Percentiles rank a stretch among this genome's conserved stretches.
These are phyloP conservation scores for Pseudorhiza aurosa DNA, from an alignment of 30 jellyfish, hydroid and myxozoan genomes.

Conservation along the genomic window DNA sequence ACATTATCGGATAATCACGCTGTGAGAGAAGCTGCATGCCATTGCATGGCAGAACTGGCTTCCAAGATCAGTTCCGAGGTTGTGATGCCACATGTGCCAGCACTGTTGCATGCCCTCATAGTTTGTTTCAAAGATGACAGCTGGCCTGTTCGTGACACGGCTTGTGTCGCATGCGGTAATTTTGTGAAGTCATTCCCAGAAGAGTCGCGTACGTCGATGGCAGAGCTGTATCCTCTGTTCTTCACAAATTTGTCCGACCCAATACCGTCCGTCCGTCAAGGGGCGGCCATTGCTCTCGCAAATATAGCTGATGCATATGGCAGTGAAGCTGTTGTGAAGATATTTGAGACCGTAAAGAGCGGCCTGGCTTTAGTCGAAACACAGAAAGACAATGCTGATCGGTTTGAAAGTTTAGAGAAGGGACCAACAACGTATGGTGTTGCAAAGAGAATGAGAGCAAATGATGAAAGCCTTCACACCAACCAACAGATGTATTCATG, in stretches of 20 bases:
- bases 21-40: conserved; percentile 99
- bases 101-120: conserved; percentile 73
- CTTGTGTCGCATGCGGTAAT: conserved; percentile 99
- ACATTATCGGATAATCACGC: conserved; percentile 97
- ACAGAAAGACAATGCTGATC: conserved; percentile 83
- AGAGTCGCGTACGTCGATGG: conserved; percentile 65
- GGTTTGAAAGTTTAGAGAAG: conserved; percentile 92
- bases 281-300: conserved; percentile 95
- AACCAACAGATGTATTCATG: conserved; percentile 98
- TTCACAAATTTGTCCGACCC: conserved; percentile 90
- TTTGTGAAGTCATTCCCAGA: conserved; percentile 82
- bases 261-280: conserved; percentile 97
- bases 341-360: conserved; percentile 49
- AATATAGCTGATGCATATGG: conserved; percentile 86
- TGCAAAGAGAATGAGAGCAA: conserved; percentile 78
- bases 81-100: conserved; percentile 76
- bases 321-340: conserved; percentile 53
- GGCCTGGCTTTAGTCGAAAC: conserved; percentile 63
- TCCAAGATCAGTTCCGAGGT: conserved; percentile 59
- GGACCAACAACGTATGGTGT: conserved; percentile 97
- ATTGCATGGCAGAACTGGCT: conserved; percentile 98
- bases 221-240: conserved; percentile 84
- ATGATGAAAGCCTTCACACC: conserved; percentile 79
- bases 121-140: conserved; percentile 97
- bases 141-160: conserved; percentile 99